Evolutionary conservation across 2,888 invertebrate species (phyloP).

Genomic region (Tipula unca): DNA sequence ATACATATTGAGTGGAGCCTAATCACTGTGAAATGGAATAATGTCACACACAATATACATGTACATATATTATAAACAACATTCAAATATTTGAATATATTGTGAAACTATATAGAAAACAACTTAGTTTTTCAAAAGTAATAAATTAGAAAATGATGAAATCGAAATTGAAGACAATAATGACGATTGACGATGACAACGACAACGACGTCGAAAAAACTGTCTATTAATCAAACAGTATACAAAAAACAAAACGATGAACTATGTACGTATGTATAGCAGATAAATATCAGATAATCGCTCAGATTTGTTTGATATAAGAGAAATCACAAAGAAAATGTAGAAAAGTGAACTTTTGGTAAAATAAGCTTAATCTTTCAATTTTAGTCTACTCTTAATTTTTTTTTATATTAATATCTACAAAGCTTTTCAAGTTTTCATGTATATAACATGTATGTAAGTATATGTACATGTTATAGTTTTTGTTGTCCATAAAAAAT

Average conservation of each 20-base stretch:
- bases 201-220: not conserved
- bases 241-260: not conserved
- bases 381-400: not conserved
- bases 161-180: not conserved
- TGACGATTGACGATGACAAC: not conserved
- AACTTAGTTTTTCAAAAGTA: not conserved
- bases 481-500: not conserved
- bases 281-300: not conserved
- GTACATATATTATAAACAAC: no score
- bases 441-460: not conserved
- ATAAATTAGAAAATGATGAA: not conserved
- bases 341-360: not conserved
- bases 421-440: not conserved
- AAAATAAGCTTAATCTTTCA: conserved; percentile 14
- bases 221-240: conserved; percentile 2
- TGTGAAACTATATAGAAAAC: not conserved
- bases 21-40: not conserved
- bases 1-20: not conserved
- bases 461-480: not conserved
- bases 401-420: not conserved
- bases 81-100: not conserved
- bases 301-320: not conserved
- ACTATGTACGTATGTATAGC: not conserved
- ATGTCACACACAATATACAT: not conserved
- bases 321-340: not conserved